These are phyloP conservation scores for Aphrophora alni DNA, from an alignment of 2,888 invertebrate species.

Conservation along the genomic window DNA sequence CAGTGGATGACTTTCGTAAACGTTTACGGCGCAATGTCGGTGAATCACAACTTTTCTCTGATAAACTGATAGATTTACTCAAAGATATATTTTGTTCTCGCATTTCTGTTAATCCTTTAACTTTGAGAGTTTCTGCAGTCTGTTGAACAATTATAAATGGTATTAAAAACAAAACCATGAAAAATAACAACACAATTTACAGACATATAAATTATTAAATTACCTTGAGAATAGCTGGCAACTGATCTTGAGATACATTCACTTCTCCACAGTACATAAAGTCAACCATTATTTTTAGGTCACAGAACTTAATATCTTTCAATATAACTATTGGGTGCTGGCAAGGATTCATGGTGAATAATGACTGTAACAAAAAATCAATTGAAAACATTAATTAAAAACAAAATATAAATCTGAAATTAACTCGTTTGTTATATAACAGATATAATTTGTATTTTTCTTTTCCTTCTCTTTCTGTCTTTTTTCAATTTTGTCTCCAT, in stretches of 20 bases:
- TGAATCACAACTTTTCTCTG: conserved; percentile 60
- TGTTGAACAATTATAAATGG: conserved; percentile 66
- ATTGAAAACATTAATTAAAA: not conserved
- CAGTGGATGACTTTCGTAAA: conserved; percentile 70
- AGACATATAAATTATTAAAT: no score
- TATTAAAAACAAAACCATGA: no score
- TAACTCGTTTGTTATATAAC: no score
- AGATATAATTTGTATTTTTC: no score
- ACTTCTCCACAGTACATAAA: conserved; percentile 95
- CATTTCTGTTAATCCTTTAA: conserved; percentile 88
- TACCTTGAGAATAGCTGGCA: conserved; percentile 68
- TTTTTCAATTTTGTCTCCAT: no score
- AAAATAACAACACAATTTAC: no score
- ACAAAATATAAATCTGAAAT: no score
- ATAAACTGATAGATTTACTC: conserved; percentile 65
- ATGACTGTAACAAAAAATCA: conserved; percentile 62
- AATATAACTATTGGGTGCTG: conserved; percentile 89
- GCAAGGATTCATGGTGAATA: conserved; percentile 86
- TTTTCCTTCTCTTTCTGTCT: no score
- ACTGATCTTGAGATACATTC: conserved; percentile 86
- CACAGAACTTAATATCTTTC: conserved; percentile 85
- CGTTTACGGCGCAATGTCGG: conserved; percentile 70
- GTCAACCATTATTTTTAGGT: conserved; percentile 86
- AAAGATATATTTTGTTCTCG: conserved; percentile 67
- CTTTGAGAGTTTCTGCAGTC: conserved; percentile 86